Base-by-base conservation (phyloP, 2,888 invertebrate species). In the Morpho deidamia region DNA sequence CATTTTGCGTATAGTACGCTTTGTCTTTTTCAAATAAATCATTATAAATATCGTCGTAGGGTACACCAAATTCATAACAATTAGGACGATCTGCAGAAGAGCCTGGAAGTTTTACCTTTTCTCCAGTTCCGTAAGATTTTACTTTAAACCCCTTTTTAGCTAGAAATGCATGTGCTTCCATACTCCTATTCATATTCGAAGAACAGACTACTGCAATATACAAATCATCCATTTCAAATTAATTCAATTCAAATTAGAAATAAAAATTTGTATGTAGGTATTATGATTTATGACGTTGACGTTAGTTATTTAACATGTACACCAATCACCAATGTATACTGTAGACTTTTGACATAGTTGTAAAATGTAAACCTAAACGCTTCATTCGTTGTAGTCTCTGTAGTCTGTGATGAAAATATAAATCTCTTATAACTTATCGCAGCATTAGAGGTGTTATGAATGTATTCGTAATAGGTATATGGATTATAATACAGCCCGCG, bases 181-280 rank as follows among this genome's bases (percentile, higher is more conserved):
- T 99, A 71, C 98, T 99, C 56, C 99, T 92, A 78, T 99, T 99
- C 97, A 99, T 99, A 81, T 99, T 99, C 73, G 98, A 99, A 8
- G 99, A 99, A 89, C 99, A 99, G 66, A 98, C 96, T 52, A 99
- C 98, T 23, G 99, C 99, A 70, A 99, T 93, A 71, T 92, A 94
- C 68, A 96, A 68, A 69, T 93, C 84, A 55, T 72, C 74, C 82
- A 83, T 82, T 32, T 48, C 65, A 11, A 39, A 7, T 43, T 46
- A 42, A n/a, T n/a, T n/a, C n/a, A n/a, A n/a, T n/a, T n/a, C n/a
- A n/a, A n/a, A n/a, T n/a, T n/a, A n/a, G n/a, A n/a, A n/a, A n/a
- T n/a, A n/a, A n/a, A n/a, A 42, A 10, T 40, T 11, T 40, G 8
- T 8, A 40, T 7, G 9, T 7, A 37, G 3, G 8, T 37, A 37